These are phyloP conservation scores for Heliconius congener DNA, from an alignment of 1,140 invertebrate genomes.

Conservation along the genomic window DNA sequence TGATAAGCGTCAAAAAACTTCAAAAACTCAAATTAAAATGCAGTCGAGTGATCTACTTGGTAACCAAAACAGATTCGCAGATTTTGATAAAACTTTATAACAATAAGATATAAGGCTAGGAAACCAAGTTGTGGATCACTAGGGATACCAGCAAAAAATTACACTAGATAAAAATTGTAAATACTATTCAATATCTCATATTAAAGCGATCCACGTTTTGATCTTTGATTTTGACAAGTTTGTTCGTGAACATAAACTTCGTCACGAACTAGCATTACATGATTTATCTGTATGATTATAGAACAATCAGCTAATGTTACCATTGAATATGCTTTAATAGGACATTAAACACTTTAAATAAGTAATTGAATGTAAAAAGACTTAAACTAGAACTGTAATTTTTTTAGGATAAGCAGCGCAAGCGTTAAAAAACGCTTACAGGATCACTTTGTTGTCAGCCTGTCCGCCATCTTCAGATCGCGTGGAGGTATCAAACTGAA, in stretches of 20 bases:
- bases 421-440: too few species aligned
- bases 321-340: too few species aligned
- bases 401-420: too few species aligned
- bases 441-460: too few species aligned
- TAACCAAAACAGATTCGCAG: conserved; percentile 1
- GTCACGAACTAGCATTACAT: background rate
- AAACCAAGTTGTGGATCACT: background rate
- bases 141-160: conserved; percentile 28
- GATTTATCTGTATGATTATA: background rate
- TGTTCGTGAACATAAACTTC: background rate
- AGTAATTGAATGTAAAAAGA: too few species aligned
- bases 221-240: background rate
- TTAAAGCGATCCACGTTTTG: conserved; percentile 26
- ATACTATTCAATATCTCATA: background rate
- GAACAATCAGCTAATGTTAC: too few species aligned
- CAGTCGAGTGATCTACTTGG: conserved; percentile 5
- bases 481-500: too few species aligned
- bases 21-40: background rate
- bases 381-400: too few species aligned
- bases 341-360: too few species aligned
- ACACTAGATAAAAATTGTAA: conserved; percentile 29
- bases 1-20: background rate
- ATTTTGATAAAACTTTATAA: background rate
- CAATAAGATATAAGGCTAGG: background rate
- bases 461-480: too few species aligned